Conservation (phyloP, 2,113 vertebrate species). For the Mirza zaza region DNA sequence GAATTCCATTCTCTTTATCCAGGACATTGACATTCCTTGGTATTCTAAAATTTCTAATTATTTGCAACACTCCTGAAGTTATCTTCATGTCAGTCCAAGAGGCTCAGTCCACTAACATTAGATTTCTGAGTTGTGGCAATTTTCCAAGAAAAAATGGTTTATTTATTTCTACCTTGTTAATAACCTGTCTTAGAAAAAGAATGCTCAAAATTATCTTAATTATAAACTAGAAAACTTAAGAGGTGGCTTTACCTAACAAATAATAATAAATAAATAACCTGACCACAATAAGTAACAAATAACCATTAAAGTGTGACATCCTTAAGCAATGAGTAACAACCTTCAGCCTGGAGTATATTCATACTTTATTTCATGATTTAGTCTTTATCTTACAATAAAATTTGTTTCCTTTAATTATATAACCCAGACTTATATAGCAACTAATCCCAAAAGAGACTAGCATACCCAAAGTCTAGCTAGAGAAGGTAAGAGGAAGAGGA, state of each 20-base stretch:
- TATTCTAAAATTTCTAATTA: constrained; percentile 47
- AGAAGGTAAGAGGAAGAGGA: background rate
- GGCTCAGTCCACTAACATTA: background rate
- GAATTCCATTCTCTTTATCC: constrained; percentile 26
- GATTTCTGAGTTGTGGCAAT: background rate
- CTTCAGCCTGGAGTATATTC: background rate
- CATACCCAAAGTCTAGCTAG: background rate
- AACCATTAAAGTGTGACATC: background rate
- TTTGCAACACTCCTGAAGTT: background rate
- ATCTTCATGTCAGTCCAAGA: constrained; percentile 10
- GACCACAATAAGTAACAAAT: background rate
- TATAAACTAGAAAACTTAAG: constrained; percentile 4
- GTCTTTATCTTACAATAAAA: background rate
- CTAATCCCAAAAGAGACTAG: background rate
- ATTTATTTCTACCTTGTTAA: constrained; percentile 27
- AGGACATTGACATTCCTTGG: background rate
- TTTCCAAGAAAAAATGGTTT: constrained; percentile 35
- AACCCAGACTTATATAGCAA: background rate
- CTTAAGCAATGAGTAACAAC: background rate
- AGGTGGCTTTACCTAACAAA: constrained; percentile 21
- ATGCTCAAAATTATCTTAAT: constrained; percentile 7
- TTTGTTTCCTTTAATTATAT: constrained; percentile 4
- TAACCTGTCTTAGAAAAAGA: constrained; percentile 29
- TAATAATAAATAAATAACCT: background rate
- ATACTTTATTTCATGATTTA: constrained; percentile 26